Conservation (phyloP, 2,113 vertebrate genomes). For the Genyomyrus donnyi region DNA sequence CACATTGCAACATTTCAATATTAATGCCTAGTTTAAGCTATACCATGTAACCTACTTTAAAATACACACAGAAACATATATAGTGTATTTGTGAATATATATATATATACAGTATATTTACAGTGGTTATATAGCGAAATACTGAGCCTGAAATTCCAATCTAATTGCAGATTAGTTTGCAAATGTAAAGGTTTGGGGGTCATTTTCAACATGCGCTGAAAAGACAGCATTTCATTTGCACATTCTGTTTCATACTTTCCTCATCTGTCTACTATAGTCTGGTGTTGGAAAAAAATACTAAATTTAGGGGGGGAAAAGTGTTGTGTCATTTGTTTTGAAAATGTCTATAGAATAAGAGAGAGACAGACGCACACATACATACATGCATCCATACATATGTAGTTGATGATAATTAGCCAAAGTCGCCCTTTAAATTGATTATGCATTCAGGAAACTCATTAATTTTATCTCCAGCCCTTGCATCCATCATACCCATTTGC, state of each 20-base stretch:
- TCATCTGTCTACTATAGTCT: background rate
- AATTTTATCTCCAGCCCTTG: background rate
- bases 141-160: background rate
- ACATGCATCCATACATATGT: background rate
- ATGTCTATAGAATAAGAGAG: background rate
- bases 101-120: background rate
- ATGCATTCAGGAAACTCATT: background rate
- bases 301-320: background rate
- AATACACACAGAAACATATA: background rate
- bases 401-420: background rate
- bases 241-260: background rate
- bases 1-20: background rate
- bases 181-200: background rate
- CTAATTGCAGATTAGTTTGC: constrained; percentile 3
- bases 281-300: background rate
- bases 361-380: background rate
- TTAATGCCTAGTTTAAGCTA: background rate
- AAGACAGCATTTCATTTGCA: background rate
- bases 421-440: background rate
- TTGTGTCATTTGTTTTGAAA: background rate
- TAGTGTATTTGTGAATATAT: background rate
- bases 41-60: background rate
- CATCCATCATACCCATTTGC: background rate
- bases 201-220: background rate
- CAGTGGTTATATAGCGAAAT: background rate